phyloP scores from a whole-genome alignment of 2,888 invertebrate genomes.

The Epirrita christyi region DNA sequence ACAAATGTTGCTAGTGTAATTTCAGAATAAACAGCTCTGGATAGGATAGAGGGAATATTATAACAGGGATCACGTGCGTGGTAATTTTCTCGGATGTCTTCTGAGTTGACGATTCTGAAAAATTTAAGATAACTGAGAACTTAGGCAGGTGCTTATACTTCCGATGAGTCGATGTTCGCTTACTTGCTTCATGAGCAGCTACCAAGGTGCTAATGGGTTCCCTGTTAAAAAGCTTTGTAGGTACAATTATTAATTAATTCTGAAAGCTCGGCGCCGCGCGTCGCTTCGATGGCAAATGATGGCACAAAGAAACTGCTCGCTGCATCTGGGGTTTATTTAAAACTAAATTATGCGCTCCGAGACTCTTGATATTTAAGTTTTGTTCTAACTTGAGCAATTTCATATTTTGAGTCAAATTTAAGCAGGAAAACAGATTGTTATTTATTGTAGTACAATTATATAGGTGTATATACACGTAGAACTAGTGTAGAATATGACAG shows the following conservation, averaged over 20 bases:
- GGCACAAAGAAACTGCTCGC: constrained; percentile 37
- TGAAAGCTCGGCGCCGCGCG: constrained; percentile 27
- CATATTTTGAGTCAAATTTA: constrained; percentile 16
- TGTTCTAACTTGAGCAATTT: constrained; percentile 26
- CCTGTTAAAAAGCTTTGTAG: constrained; percentile 23
- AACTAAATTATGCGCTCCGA: constrained; percentile 39
- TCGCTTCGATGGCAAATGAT: constrained; percentile 38
- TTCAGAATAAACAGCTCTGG: constrained; percentile 40
- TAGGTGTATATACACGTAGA: no score
- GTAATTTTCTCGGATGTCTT: not conserved
- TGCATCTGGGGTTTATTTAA: constrained; percentile 40
- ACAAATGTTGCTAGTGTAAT: constrained; percentile 43
- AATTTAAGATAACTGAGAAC: not conserved
- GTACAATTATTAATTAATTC: constrained; percentile 43
- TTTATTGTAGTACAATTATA: no score
- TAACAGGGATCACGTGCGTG: constrained; percentile 11
- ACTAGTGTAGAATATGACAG: no score
- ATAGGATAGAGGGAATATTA: constrained; percentile 32
- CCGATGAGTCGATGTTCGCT: no score
- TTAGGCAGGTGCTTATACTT: no score
- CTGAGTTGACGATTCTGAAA: constrained; percentile 1
- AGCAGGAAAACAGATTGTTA: constrained; percentile 15
- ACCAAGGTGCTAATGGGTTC: constrained; percentile 14
- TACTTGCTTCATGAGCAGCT: constrained; percentile 1
- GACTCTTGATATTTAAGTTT: constrained; percentile 31